phyloP scores from a whole-genome alignment of 2,888 invertebrate genomes.

The Carcina quercana region DNA sequence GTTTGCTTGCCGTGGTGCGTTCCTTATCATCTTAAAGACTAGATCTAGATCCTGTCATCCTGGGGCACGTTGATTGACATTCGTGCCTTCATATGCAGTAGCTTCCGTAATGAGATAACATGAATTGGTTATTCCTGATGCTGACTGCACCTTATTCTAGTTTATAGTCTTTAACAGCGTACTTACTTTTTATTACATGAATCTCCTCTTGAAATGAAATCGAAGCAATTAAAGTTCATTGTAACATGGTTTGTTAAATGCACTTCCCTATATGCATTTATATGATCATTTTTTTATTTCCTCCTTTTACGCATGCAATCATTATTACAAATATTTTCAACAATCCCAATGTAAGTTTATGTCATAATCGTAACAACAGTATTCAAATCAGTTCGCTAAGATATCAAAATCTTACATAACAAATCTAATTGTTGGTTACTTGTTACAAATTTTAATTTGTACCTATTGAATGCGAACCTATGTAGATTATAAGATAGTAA shows the following conservation, averaged over 20 bases:
- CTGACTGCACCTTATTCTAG: conserved; percentile 11
- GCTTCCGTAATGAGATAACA: conserved; percentile 5
- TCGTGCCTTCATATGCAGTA: conserved; percentile 7
- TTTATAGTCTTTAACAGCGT: conserved; percentile 1
- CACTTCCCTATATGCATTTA: too few species aligned
- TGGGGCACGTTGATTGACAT: conserved; percentile 9
- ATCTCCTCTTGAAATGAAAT: too few species aligned
- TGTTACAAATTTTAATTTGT: conserved; percentile 3
- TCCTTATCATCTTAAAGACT: conserved; percentile 21
- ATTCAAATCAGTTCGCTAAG: too few species aligned
- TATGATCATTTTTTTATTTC: too few species aligned
- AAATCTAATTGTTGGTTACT: not conserved
- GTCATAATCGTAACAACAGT: too few species aligned
- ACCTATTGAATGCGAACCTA: conserved; percentile 1
- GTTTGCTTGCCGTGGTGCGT: conserved; percentile 30
- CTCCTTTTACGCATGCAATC: too few species aligned
- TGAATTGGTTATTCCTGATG: conserved; percentile 26
- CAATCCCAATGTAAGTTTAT: too few species aligned
- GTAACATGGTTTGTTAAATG: too few species aligned
- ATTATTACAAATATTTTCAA: too few species aligned
- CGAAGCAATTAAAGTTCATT: too few species aligned
- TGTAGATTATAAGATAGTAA: conserved; percentile 6
- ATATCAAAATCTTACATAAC: not conserved
- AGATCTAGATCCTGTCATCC: conserved; percentile 1
- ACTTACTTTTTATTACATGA: not conserved